phyloP scores from a whole-genome alignment of 2,797 vertebrate species.

The Pagetopsis macropterus region DNA sequence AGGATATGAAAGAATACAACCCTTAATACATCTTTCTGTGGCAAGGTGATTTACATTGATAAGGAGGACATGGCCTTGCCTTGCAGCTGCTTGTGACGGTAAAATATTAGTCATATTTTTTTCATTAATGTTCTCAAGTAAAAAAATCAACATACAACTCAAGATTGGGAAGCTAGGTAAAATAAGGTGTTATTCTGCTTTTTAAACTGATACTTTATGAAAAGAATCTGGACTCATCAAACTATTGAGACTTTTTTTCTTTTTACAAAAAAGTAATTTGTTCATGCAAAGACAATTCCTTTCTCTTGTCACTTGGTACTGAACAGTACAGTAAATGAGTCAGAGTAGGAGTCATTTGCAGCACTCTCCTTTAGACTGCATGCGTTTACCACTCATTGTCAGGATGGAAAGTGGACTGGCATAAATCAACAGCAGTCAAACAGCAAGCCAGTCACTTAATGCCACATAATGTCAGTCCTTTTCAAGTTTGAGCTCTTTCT shows the following conservation, averaged over 20 bases:
- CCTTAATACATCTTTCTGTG: slow-evolving; percentile 16
- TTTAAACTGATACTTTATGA: slow-evolving; percentile 53
- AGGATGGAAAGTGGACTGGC: slow-evolving; percentile 33
- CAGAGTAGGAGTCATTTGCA: slow-evolving; percentile 36
- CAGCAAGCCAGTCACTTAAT: slow-evolving; percentile 5
- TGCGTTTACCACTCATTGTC: slow-evolving; percentile 42
- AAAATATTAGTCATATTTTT: slow-evolving; percentile 3
- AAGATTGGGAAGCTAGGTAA: neutral
- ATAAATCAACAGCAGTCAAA: slow-evolving; percentile 41
- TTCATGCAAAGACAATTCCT: slow-evolving; percentile 4
- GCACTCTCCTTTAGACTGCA: slow-evolving; percentile 24
- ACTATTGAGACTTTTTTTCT: neutral
- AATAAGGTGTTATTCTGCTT: slow-evolving; percentile 6
- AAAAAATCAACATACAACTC: slow-evolving; percentile 11
- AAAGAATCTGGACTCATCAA: slow-evolving; percentile 1
- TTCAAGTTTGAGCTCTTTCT: neutral
- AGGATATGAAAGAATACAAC: slow-evolving; percentile 18
- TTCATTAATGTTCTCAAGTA: neutral
- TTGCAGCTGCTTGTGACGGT: slow-evolving; percentile 8
- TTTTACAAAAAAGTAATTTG: neutral
- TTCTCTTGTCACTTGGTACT: slow-evolving; percentile 2
- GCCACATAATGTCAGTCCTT: slow-evolving; percentile 32
- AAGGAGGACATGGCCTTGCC: neutral
- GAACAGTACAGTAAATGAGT: slow-evolving; percentile 19
- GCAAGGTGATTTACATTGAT: neutral